Evolutionary conservation across 2,113 vertebrate species (phyloP).

Genomic region (Thryonomys swinderianus): DNA sequence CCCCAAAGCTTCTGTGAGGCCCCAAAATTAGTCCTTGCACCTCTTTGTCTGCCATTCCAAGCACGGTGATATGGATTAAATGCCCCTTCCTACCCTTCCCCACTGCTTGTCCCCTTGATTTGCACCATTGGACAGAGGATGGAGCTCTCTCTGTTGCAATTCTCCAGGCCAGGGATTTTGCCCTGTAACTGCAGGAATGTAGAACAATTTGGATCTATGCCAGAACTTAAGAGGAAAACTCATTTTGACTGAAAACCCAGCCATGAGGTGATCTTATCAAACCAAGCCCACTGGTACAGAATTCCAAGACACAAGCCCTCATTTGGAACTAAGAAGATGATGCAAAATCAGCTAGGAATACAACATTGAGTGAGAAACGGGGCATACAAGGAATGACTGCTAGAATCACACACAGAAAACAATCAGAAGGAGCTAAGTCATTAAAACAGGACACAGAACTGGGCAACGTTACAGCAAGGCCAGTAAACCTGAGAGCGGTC

Average conservation of each 20-base stretch:
- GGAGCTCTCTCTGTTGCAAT: neutral
- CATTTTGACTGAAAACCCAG: constrained; percentile 28
- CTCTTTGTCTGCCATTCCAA: neutral
- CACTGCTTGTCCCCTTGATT: neutral
- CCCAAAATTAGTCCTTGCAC: neutral
- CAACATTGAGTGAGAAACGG: neutral
- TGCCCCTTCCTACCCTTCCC: neutral
- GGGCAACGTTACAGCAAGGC: neutral
- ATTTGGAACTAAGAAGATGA: neutral
- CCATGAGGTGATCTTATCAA: neutral
- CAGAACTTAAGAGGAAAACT: constrained; percentile 10
- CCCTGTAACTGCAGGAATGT: neutral
- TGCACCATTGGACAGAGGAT: neutral
- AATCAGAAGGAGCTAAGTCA: neutral
- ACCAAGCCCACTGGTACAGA: neutral
- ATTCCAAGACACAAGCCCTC: neutral
- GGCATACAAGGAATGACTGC: neutral
- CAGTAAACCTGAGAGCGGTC: neutral
- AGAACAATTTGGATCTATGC: constrained; percentile 1
- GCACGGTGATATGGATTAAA: neutral
- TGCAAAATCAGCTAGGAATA: neutral
- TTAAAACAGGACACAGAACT: neutral
- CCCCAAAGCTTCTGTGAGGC: neutral
- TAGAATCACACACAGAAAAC: neutral
- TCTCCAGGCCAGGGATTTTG: neutral